Evolutionary conservation across 2,113 vertebrate species (phyloP).

Genomic region (Ctenodactylus gundi): DNA sequence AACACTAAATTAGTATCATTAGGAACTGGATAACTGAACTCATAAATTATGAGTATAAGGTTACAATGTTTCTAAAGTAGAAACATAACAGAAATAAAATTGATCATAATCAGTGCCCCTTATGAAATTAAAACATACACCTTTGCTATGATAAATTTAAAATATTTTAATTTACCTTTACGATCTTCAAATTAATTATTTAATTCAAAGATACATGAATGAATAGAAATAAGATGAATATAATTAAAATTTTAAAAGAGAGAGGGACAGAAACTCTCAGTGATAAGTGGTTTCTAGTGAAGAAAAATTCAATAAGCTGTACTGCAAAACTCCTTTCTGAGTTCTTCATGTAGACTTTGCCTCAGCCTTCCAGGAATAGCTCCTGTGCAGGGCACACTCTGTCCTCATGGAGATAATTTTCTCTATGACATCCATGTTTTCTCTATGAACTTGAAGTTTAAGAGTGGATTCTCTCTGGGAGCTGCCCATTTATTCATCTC

Average conservation of each 20-base stretch:
- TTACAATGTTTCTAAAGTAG: not conserved
- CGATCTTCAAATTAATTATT: constrained; percentile 13
- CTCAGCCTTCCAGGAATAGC: not conserved
- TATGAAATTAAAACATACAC: constrained; percentile 18
- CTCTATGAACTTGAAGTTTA: not conserved
- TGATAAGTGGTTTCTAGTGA: not conserved
- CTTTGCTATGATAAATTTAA: constrained; percentile 35
- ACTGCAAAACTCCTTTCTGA: not conserved
- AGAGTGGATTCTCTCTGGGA: not conserved
- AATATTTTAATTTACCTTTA: not conserved
- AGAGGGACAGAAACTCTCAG: not conserved
- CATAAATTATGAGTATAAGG: constrained; percentile 46
- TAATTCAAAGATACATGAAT: not conserved
- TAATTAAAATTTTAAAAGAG: not conserved
- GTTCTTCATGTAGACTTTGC: not conserved
- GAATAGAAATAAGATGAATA: not conserved
- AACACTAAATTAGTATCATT: constrained; percentile 42
- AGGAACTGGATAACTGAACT: constrained; percentile 50
- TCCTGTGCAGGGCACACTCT: not conserved
- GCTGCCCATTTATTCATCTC: not conserved
- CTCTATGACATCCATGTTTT: not conserved
- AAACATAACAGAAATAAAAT: constrained; percentile 40
- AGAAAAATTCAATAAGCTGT: not conserved
- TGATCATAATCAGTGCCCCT: not conserved
- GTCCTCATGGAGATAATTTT: not conserved